Evolutionary conservation across 2,888 invertebrate genomes (phyloP).

Genomic region (Thalpophila matura): DNA sequence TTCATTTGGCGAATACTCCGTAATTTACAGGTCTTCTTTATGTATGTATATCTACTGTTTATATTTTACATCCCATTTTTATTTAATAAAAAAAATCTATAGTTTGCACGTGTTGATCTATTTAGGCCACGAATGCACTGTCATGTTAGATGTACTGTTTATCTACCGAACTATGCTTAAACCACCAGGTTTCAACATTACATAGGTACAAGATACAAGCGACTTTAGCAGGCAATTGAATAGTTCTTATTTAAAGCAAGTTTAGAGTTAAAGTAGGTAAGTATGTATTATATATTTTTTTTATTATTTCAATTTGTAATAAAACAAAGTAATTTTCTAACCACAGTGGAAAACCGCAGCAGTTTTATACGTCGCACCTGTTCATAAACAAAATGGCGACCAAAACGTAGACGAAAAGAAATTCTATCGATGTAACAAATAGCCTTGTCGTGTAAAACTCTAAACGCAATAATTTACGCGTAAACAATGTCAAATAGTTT

Average conservation of each 20-base stretch:
- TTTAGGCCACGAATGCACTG: too few species aligned
- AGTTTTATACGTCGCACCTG: conserved; percentile 47
- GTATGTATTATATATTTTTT: too few species aligned
- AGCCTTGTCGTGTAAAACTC: conserved; percentile 56
- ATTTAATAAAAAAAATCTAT: background rate
- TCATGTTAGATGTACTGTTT: too few species aligned
- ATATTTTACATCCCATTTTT: conserved; percentile 1
- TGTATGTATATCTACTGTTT: conserved; percentile 5
- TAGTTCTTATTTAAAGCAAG: too few species aligned
- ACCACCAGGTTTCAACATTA: too few species aligned
- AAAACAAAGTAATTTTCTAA: background rate
- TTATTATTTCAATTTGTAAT: background rate
- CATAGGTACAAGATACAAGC: too few species aligned
- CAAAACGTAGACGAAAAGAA: conserved; percentile 43
- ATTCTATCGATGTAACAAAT: conserved; percentile 54
- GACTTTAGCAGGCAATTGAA: too few species aligned
- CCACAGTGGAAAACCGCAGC: conserved; percentile 5
- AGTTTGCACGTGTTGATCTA: background rate
- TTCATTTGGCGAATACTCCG: background rate
- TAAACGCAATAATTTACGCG: conserved; percentile 52
- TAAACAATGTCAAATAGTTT: conserved; percentile 56
- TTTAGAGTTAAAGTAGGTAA: too few species aligned
- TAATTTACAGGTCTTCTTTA: background rate
- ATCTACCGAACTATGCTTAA: too few species aligned
- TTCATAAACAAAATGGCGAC: conserved; percentile 48